phyloP scores from a whole-genome alignment of 2,797 vertebrate genomes.

The Parauchenoglanis punctatus region DNA sequence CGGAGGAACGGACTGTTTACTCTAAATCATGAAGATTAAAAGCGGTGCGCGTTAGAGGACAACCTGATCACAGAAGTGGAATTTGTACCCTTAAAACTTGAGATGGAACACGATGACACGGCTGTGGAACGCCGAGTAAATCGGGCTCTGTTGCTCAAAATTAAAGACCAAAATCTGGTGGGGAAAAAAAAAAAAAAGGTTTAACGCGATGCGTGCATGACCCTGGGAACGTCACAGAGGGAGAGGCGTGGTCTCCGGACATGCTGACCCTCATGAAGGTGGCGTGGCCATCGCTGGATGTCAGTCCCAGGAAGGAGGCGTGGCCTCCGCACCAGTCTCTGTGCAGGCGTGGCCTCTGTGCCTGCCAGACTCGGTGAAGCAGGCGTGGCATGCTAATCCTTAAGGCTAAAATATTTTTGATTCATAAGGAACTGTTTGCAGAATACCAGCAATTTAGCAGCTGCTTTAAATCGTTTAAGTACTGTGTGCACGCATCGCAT shows the following conservation, averaged over 20 bases:
- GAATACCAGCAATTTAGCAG: not conserved
- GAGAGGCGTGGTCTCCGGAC: not conserved
- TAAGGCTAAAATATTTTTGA: not conserved
- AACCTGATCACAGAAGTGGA: too few relatives aligned
- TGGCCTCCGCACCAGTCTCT: too few relatives aligned
- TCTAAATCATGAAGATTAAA: not conserved
- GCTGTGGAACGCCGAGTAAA: too few relatives aligned
- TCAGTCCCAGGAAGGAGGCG: too few relatives aligned
- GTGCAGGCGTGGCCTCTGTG: not conserved
- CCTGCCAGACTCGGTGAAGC: not conserved
- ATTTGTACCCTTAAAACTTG: too few relatives aligned
- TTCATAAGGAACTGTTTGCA: not conserved
- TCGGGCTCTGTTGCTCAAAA: not conserved
- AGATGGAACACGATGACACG: too few relatives aligned
- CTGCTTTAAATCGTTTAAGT: not conserved
- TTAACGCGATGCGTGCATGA: too few relatives aligned
- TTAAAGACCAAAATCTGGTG: not conserved
- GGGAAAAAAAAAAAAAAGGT: too few relatives aligned
- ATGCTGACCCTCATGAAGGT: too few relatives aligned
- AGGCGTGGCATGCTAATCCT: not conserved
- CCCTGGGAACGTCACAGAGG: too few relatives aligned
- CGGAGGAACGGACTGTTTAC: not conserved
- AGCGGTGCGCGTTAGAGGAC: not conserved
- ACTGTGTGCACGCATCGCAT: not conserved
- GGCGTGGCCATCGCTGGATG: too few relatives aligned